A percentile compares a stretch with the other conserved stretches of the same genome.
phyloP scores from a whole-genome alignment of 2,888 invertebrate species.

The Napeogenes sylphis region DNA sequence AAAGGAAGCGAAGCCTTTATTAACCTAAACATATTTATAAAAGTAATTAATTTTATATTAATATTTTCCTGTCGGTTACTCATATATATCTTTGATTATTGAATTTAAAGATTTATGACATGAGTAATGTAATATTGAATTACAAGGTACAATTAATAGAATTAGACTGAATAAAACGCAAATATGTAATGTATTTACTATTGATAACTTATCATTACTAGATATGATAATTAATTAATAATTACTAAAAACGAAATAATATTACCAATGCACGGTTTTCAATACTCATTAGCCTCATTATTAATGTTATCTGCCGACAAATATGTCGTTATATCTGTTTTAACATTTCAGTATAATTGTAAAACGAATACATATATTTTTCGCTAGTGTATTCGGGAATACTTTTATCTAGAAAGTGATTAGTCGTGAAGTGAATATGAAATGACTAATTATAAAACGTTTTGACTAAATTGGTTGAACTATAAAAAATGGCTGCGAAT shows the following conservation, averaged over 20 bases:
- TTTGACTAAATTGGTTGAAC: background rate
- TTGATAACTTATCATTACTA: background rate
- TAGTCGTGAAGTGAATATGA: no score
- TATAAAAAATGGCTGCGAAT: constrained; percentile 27
- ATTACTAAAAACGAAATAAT: background rate
- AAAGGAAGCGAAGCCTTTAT: constrained; percentile 10
- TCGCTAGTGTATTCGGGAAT: no score
- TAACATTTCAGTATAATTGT: no score
- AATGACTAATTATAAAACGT: background rate
- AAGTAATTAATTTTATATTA: constrained; percentile 26
- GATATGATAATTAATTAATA: constrained; percentile 1
- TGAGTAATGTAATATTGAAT: background rate
- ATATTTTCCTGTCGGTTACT: background rate
- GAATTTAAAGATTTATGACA: background rate
- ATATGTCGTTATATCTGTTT: no score
- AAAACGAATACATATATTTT: no score
- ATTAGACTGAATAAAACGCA: background rate
- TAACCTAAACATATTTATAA: constrained; percentile 19
- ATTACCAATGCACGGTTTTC: background rate
- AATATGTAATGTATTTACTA: background rate
- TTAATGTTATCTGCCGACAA: no score
- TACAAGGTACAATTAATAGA: no score
- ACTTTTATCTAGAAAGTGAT: no score
- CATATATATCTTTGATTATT: background rate
- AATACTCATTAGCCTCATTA: no score